Percentiles rank a stretch among this genome's conserved stretches.
Conservation (phyloP, 2,113 vertebrate species). For the Alosa alosa region DNA sequence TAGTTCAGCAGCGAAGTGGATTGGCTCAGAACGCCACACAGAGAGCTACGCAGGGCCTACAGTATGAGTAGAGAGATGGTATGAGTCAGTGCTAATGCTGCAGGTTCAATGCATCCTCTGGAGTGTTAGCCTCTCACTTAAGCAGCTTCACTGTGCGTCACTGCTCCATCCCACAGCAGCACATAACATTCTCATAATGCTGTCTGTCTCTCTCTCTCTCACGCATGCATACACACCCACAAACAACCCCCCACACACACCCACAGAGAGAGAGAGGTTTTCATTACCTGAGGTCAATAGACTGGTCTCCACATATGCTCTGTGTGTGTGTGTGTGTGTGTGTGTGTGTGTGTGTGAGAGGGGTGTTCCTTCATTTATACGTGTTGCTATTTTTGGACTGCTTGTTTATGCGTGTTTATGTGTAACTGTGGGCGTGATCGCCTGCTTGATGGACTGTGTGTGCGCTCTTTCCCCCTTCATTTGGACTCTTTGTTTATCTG, state of each 20-base stretch:
- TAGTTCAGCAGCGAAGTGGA: background rate
- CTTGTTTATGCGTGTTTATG: background rate
- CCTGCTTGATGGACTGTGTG: background rate
- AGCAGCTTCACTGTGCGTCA: background rate
- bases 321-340: background rate
- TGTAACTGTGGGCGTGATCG: slow-evolving; percentile 5
- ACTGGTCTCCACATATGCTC: background rate
- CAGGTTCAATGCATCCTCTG: too few relatives aligned
- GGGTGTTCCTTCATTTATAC: background rate
- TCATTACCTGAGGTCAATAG: background rate
- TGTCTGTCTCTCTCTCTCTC: background rate
- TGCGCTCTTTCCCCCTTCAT: background rate
- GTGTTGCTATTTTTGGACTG: background rate
- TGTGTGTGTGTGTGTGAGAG: background rate
- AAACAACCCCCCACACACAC: background rate
- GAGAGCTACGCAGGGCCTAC: background rate
- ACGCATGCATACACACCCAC: background rate
- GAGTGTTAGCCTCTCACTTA: background rate
- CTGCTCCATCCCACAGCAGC: background rate
- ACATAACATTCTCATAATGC: background rate
- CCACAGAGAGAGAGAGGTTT: background rate
- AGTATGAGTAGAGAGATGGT: background rate
- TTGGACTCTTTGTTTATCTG: background rate
- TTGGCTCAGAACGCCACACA: background rate
- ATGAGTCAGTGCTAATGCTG: too few relatives aligned